Conservation (phyloP, 1,140 invertebrate species). For the Drosophila jambulina region DNA sequence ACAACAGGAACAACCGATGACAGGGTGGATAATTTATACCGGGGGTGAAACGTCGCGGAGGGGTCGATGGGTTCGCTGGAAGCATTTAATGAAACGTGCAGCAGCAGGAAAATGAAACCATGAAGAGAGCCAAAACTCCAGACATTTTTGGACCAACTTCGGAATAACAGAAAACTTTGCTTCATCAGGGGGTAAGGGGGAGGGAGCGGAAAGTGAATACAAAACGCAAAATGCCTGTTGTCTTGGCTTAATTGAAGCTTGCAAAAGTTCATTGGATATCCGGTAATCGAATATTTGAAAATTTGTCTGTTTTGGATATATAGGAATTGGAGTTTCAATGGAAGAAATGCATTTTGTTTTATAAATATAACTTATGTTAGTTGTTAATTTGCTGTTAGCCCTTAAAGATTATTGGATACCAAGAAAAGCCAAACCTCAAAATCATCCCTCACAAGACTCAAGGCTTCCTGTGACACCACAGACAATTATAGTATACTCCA, state of each 20-base stretch:
- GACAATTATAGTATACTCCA: conserved; percentile 44
- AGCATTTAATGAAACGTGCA: conserved; percentile 48
- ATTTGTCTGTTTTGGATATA: neutral
- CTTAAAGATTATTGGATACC: too few relatives aligned
- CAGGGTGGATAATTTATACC: conserved; percentile 51
- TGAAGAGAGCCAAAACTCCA: conserved; percentile 17
- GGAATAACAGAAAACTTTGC: conserved; percentile 48
- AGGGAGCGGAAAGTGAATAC: conserved; percentile 1
- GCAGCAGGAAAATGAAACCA: conserved; percentile 8
- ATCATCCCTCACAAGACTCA: neutral
- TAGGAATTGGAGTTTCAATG: neutral
- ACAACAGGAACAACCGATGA: conserved; percentile 48
- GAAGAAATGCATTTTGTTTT: neutral
- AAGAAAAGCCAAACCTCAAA: too few relatives aligned
- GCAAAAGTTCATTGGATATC: conserved; percentile 9
- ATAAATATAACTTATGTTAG: neutral
- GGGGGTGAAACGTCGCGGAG: conserved; percentile 9
- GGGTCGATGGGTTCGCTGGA: conserved; percentile 36
- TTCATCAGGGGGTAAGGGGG: neutral
- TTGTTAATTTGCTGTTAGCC: neutral
- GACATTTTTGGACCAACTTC: conserved; percentile 44
- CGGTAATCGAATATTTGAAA: conserved; percentile 15
- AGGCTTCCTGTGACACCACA: conserved; percentile 1
- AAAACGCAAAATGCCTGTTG: conserved; percentile 36
- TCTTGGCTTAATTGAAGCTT: conserved; percentile 37